Conservation (phyloP, 1,140 invertebrate species). For the Oryzaephilus surinamensis region DNA sequence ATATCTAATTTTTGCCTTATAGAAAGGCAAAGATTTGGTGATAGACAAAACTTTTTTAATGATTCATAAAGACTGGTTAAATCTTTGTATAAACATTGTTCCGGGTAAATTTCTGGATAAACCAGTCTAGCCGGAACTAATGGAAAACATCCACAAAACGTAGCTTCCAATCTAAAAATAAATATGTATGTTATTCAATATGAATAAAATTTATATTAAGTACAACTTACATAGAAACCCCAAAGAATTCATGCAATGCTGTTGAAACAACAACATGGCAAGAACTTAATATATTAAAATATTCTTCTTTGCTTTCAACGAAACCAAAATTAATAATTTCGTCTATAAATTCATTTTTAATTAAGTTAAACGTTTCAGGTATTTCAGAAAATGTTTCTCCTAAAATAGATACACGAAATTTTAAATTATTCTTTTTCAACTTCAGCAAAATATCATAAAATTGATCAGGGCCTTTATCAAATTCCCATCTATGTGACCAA, state of each 20-base stretch:
- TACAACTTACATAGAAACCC: slow-evolving; percentile 53
- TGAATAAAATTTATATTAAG: slow-evolving; percentile 5
- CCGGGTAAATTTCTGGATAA: slow-evolving; percentile 65
- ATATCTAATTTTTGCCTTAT: slow-evolving; percentile 29
- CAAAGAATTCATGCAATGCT: slow-evolving; percentile 68
- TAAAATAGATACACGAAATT: slow-evolving; percentile 53
- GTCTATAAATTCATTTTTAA: slow-evolving; percentile 39
- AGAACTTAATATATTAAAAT: slow-evolving; percentile 43
- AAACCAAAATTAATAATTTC: slow-evolving; percentile 54
- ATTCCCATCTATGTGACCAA: slow-evolving; percentile 74
- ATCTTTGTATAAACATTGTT: slow-evolving; percentile 48
- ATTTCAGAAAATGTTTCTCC: slow-evolving; percentile 48
- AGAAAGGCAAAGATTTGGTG: slow-evolving; percentile 31
- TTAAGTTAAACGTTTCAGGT: slow-evolving; percentile 44
- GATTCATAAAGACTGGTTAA: slow-evolving; percentile 43
- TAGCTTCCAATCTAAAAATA: slow-evolving; percentile 53
- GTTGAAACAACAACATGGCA: slow-evolving; percentile 60
- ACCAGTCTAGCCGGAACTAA: slow-evolving; percentile 57
- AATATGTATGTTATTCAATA: slow-evolving; percentile 8
- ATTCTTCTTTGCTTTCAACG: slow-evolving; percentile 44
- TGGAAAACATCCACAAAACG: slow-evolving; percentile 55
- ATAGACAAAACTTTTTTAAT: slow-evolving; percentile 39
- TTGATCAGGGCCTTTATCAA: slow-evolving; percentile 62
- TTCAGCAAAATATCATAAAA: slow-evolving; percentile 49
- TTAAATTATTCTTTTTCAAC: slow-evolving; percentile 42